A percentile compares a stretch with the other conserved stretches of the same genome.
Conservation (phyloP, 2,888 invertebrate species). For the Anorthoa munda region DNA sequence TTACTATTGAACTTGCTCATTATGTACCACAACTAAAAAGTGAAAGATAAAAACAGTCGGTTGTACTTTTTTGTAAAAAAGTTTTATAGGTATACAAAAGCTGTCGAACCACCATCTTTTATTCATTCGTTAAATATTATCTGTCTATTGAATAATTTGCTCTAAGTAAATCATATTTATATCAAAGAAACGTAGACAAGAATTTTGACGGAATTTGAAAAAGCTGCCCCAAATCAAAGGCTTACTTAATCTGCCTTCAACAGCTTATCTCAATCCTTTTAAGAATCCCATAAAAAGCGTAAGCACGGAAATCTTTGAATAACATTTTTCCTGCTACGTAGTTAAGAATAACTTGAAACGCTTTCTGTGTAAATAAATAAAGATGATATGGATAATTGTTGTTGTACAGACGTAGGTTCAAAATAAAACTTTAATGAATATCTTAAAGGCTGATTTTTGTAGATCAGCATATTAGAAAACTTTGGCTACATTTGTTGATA, state of each 20-base stretch:
- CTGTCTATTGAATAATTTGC: too few relatives aligned
- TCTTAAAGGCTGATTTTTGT: neutral
- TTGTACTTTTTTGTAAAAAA: too few relatives aligned
- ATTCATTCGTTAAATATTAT: too few relatives aligned
- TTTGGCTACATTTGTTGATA: neutral
- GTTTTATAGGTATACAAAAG: too few relatives aligned
- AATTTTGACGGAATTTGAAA: constrained; percentile 12
- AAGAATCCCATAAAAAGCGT: constrained; percentile 42
- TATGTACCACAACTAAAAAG: too few relatives aligned
- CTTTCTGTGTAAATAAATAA: constrained; percentile 5
- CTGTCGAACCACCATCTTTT: too few relatives aligned
- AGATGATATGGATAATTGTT: neutral
- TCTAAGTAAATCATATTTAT: neutral
- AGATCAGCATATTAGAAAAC: neutral
- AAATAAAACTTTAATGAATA: neutral
- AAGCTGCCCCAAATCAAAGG: constrained; percentile 34
- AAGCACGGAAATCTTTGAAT: constrained; percentile 35
- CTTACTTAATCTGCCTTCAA: constrained; percentile 37
- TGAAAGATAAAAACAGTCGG: too few relatives aligned
- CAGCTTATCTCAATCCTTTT: constrained; percentile 43
- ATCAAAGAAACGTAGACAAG: neutral
- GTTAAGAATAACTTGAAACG: constrained; percentile 19
- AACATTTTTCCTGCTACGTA: constrained; percentile 27
- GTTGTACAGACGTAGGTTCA: neutral
- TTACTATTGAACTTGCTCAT: too few relatives aligned